These are phyloP conservation scores for Clistopyga incitator DNA, from an alignment of 2,888 invertebrate genomes.

Conservation along the genomic window DNA sequence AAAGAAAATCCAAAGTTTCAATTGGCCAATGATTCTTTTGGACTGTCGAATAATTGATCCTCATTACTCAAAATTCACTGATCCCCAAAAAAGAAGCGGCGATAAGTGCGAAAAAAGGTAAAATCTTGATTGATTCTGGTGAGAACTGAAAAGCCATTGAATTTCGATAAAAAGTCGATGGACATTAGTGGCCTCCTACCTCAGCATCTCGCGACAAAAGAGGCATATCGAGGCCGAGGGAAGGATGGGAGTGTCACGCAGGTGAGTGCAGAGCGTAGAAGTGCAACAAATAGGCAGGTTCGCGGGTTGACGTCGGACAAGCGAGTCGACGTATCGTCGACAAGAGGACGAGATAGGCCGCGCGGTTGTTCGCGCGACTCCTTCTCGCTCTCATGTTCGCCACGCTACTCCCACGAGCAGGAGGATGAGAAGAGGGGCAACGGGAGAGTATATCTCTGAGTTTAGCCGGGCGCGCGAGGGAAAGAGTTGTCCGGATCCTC, in stretches of 20 bases:
- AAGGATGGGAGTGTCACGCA: conserved; percentile 59
- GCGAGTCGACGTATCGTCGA: conserved; percentile 45
- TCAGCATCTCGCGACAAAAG: neutral
- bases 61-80: too few species aligned
- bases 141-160: neutral
- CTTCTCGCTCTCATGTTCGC: conserved; percentile 27
- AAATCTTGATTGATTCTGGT: too few species aligned
- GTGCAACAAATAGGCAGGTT: conserved; percentile 56
- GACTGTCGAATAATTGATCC: too few species aligned
- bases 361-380: conserved; percentile 32
- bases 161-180: neutral
- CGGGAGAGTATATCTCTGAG: neutral
- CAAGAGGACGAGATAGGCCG: conserved; percentile 50
- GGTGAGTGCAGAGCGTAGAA: conserved; percentile 18
- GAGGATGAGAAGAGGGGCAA: conserved; percentile 7
- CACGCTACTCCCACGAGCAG: conserved; percentile 20
- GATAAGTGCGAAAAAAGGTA: too few species aligned
- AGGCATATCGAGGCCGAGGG: neutral
- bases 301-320: conserved; percentile 54
- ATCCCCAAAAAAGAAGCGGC: too few species aligned
- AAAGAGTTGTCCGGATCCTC: conserved; percentile 16
- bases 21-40: too few species aligned
- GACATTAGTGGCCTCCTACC: conserved; percentile 7
- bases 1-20: too few species aligned
- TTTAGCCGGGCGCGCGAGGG: neutral